Evolutionary conservation across 2,888 invertebrate genomes (phyloP), one percentile per base, ranked within the genome.

Genomic region (Ectemnius continuus): DNA sequence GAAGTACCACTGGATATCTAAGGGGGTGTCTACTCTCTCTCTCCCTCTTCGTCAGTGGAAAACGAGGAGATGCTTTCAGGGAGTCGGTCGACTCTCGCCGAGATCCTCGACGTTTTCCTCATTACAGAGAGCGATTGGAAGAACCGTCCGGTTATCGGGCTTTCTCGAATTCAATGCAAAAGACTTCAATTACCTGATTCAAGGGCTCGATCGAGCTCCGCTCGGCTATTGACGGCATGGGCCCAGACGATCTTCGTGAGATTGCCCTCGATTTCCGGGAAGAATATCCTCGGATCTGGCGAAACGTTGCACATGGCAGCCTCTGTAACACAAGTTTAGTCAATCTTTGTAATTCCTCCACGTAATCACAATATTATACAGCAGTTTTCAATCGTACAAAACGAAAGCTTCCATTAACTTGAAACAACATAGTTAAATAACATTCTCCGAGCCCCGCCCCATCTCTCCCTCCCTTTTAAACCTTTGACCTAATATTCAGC

Each of bases 221-320:
- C 91, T 86, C 93, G 92, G 82, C 94, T 95, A 90, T 97, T 97
- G 57, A 96, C 96, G 46, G 96, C 97, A 91, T 97, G 97, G 0
- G 95, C 95, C 97, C 97, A 98, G 20, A 93, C 94, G 28, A 97
- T 92, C 72, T 93, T 92, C 0, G 95, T 95, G 65, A 96, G 91
- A 88, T 97, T 96, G 67, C 92, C 92, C 5, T 90, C 83, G 36
- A 92, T 85, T n/a, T 90, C 85, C 0, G 92, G 91, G 81, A 93
- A 94, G 83, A 92, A 92, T n/a, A 82, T 88, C 14, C 80, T 82
- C 4, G 90, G 86, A 61, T 86, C 84, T 48, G 87, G 85, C 3
- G 87, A 80, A 4, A 70, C 66, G 47, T 81, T 68, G 66, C 75
- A 82, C 88, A 87, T 88, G 26, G 81, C 79, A 61, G 76, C 70